Percentiles rank a stretch among this genome's conserved stretches.
These are phyloP conservation scores for Agrochola lychnidis DNA, from an alignment of 2,888 invertebrate species.

Conservation along the genomic window DNA sequence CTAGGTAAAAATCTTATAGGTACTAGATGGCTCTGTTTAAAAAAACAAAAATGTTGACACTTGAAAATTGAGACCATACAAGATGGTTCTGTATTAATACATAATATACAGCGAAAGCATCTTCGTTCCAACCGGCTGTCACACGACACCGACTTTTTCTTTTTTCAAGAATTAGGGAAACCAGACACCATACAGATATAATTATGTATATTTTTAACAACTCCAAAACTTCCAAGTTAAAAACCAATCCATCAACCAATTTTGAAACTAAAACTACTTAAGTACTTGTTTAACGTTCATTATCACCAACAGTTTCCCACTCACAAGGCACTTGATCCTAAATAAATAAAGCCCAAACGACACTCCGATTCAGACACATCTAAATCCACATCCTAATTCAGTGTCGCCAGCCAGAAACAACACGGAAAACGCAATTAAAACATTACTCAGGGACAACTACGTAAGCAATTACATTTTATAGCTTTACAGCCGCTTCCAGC, in stretches of 20 bases:
- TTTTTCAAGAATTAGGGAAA: too few species aligned
- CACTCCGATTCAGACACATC: conserved; percentile 22
- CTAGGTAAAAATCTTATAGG: too few species aligned
- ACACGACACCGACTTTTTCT: too few species aligned
- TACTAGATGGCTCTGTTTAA: too few species aligned
- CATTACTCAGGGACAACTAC: conserved; percentile 61
- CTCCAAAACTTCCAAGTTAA: neutral
- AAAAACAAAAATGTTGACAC: too few species aligned
- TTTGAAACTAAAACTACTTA: neutral
- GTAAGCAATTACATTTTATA: conserved; percentile 60
- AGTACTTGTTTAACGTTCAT: neutral
- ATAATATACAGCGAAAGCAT: too few species aligned
- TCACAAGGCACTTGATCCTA: conserved; percentile 29
- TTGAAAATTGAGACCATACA: too few species aligned
- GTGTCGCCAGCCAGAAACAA: conserved; percentile 43
- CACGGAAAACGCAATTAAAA: conserved; percentile 61
- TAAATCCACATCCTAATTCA: conserved; percentile 44
- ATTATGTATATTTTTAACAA: too few species aligned
- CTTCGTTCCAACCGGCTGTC: too few species aligned
- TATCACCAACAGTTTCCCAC: conserved; percentile 12
- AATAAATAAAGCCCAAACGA: conserved; percentile 37
- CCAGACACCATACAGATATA: too few species aligned
- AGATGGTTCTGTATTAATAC: too few species aligned
- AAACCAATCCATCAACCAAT: neutral
- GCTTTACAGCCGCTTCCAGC: conserved; percentile 52